These are phyloP conservation scores for Abramis brama DNA, from an alignment of 2,113 vertebrate genomes.

Conservation along the genomic window DNA sequence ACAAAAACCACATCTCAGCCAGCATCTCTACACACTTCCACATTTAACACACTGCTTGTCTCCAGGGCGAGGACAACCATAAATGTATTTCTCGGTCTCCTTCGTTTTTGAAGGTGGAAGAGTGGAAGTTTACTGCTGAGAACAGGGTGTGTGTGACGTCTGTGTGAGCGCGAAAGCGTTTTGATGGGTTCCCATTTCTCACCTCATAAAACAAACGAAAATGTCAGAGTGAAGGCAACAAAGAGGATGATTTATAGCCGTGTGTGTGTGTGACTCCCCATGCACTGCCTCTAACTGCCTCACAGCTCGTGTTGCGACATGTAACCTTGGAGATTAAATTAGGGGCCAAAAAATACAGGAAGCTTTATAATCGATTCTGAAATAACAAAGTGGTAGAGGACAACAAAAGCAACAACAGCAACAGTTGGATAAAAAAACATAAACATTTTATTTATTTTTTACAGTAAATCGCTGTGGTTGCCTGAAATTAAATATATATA, in stretches of 20 bases:
- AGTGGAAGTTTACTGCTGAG: constrained; percentile 16
- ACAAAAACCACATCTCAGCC: not conserved
- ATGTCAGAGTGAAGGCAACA: constrained; percentile 17
- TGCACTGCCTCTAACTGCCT: not conserved
- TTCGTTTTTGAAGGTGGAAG: constrained; percentile 19
- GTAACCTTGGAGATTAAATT: constrained; percentile 35
- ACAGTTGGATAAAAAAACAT: not conserved
- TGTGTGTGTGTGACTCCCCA: not conserved
- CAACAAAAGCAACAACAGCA: not conserved
- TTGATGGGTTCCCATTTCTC: constrained; percentile 43
- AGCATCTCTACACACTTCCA: not conserved
- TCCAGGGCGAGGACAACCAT: not conserved
- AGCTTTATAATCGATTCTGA: not conserved
- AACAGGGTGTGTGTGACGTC: not conserved
- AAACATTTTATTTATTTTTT: not conserved
- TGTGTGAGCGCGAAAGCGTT: not conserved
- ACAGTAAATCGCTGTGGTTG: not conserved
- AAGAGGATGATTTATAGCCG: constrained; percentile 37
- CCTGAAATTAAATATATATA: not conserved
- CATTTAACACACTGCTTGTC: constrained; percentile 1
- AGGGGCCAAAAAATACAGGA: constrained; percentile 4
- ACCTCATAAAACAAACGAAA: constrained; percentile 33
- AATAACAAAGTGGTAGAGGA: not conserved
- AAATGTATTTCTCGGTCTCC: not conserved
- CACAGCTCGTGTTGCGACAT: not conserved